Conservation (phyloP, 2,113 vertebrate genomes). For the Scomber colias region DNA sequence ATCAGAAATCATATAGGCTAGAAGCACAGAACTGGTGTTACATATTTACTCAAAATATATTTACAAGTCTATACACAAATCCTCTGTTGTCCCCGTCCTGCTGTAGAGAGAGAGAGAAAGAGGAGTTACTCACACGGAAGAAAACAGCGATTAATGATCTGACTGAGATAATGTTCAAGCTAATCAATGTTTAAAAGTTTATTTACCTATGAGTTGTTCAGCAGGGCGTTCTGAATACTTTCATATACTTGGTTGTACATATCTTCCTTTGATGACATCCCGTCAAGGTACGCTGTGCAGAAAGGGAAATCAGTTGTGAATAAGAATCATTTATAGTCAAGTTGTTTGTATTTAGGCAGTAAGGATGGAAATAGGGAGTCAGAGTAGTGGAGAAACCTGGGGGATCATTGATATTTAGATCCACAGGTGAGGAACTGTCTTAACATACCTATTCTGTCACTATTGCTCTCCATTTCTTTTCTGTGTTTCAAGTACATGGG, state of each 20-base stretch:
- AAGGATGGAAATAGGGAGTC: not conserved
- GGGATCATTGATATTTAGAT: not conserved
- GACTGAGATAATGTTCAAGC: not conserved
- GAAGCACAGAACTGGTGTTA: conserved; percentile 54
- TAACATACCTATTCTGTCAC: conserved; percentile 74
- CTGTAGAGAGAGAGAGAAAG: conserved; percentile 60
- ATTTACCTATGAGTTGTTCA: conserved; percentile 85
- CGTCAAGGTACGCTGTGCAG: conserved; percentile 82
- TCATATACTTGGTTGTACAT: conserved; percentile 81
- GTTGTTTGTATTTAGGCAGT: not conserved
- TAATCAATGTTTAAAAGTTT: too few species aligned
- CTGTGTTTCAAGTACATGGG: conserved; percentile 87
- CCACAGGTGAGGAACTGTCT: not conserved
- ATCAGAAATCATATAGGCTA: conserved; percentile 34
- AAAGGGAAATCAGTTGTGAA: not conserved
- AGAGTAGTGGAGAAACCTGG: not conserved
- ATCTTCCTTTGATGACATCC: conserved; percentile 79
- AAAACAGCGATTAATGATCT: not conserved
- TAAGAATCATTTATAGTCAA: not conserved
- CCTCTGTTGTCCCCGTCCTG: conserved; percentile 35
- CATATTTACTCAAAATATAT: conserved; percentile 72
- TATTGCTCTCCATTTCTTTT: conserved; percentile 82
- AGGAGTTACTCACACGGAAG: not conserved
- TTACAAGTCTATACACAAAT: conserved; percentile 86
- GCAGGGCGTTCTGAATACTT: conserved; percentile 83